Percentiles rank a stretch among this genome's conserved stretches.
These are phyloP conservation scores for Oscheius onirici DNA, from an alignment of 2,888 invertebrate species.

Conservation along the genomic window DNA sequence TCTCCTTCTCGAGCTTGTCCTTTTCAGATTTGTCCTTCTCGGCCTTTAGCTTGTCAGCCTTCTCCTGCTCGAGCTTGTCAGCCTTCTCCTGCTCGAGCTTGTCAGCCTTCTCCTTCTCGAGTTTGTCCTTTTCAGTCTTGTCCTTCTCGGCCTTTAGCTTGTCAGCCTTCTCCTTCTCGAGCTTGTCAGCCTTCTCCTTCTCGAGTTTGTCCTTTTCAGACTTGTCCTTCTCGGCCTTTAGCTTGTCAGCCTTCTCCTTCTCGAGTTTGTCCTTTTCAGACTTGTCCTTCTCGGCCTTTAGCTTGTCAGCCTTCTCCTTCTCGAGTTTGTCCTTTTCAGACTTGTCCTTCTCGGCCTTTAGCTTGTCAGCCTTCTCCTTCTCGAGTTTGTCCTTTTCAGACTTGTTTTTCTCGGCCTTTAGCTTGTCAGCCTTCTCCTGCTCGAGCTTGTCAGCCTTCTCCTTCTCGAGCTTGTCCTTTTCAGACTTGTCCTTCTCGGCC, in stretches of 20 bases:
- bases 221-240: conserved; percentile 5
- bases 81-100: too few relatives aligned
- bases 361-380: too few relatives aligned
- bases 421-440: too few relatives aligned
- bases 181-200: not conserved
- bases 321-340: not conserved
- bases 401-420: not conserved
- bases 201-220: not conserved
- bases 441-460: not conserved
- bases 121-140: not conserved
- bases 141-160: not conserved
- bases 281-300: not conserved
- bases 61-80: too few relatives aligned
- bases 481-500: not conserved
- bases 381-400: not conserved
- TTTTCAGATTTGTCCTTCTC: not conserved
- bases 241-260: too few relatives aligned
- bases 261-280: not conserved
- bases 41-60: not conserved
- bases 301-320: not conserved
- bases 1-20: not conserved
- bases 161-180: too few relatives aligned
- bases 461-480: not conserved
- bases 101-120: not conserved
- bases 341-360: conserved; percentile 3